phyloP scores from a whole-genome alignment of 2,113 vertebrate species.

The Pituophis catenifer region DNA sequence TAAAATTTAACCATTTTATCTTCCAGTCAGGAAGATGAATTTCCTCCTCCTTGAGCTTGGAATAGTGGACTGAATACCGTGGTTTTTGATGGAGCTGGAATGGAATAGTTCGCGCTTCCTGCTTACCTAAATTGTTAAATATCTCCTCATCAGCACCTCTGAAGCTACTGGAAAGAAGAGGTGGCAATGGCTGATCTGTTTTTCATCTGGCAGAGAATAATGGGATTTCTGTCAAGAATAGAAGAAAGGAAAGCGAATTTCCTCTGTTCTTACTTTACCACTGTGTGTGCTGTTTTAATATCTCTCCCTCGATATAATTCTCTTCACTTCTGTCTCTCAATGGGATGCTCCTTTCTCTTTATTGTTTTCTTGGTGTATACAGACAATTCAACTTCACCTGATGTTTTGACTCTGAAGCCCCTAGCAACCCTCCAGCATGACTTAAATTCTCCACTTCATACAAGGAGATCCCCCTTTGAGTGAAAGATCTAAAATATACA shows the following conservation, averaged over 20 bases:
- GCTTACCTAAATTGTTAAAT: neutral
- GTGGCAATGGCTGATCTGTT: neutral
- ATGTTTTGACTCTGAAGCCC: conserved; percentile 11
- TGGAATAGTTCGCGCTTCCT: fast-evolving
- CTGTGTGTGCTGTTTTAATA: conserved; percentile 11
- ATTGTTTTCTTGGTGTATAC: conserved; percentile 28
- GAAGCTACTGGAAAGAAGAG: neutral
- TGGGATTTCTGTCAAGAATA: conserved; percentile 47
- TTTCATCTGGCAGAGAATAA: conserved; percentile 35
- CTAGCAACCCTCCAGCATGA: conserved; percentile 26
- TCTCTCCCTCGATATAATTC: conserved; percentile 26
- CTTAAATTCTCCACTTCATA: conserved; percentile 21
- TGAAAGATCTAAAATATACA: conserved; percentile 25
- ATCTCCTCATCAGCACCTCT: neutral
- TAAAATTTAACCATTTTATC: conserved; percentile 61
- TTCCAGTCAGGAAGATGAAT: conserved; percentile 39
- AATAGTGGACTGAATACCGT: neutral
- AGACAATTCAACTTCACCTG: conserved; percentile 24
- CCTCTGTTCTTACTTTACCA: conserved; percentile 9
- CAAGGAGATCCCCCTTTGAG: conserved; percentile 12
- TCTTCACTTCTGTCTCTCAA: conserved; percentile 27
- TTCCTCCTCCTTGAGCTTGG: fast-evolving
- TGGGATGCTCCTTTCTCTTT: conserved; percentile 24
- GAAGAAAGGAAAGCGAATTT: conserved; percentile 40
- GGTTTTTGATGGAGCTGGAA: neutral